Evolutionary conservation across 37 sponge, comb jelly and placozoan species (phyloP).

Genomic region (Sycon ciliatum): DNA sequence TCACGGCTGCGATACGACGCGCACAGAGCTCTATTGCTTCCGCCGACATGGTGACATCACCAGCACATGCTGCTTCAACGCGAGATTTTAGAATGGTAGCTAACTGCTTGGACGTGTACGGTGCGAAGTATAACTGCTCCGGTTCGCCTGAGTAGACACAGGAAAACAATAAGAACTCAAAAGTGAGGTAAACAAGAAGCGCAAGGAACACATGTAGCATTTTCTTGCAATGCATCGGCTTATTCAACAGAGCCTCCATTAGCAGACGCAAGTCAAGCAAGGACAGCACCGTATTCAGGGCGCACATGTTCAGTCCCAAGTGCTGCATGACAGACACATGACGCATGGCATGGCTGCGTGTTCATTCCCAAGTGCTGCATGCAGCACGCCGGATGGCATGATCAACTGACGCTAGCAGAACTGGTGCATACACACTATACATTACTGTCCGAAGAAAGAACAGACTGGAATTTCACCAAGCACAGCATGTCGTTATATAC

Average conservation of each 20-base stretch:
- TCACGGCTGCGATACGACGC: slow-evolving; percentile 70
- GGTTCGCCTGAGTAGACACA: slow-evolving; percentile 18
- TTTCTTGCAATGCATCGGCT: slow-evolving; percentile 27
- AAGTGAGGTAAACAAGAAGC: neutral
- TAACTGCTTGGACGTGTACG: slow-evolving; percentile 77
- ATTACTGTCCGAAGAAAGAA: no score
- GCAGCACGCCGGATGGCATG: no score
- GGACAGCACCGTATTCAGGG: no score
- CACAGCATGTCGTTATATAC: no score
- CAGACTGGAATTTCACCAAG: no score
- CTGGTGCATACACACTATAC: no score
- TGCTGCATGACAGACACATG: slow-evolving; percentile 46
- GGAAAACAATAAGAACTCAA: neutral
- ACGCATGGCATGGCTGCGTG: no score
- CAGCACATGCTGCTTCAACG: slow-evolving; percentile 8
- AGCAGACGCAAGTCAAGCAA: no score
- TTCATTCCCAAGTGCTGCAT: no score
- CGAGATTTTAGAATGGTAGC: slow-evolving; percentile 44
- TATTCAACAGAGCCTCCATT: slow-evolving; percentile 55
- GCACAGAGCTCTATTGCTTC: slow-evolving; percentile 79
- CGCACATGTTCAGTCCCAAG: slow-evolving; percentile 80
- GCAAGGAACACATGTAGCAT: neutral
- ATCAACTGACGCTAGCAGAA: no score
- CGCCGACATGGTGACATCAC: slow-evolving; percentile 32
- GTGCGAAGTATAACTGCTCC: slow-evolving; percentile 61